phyloP scores from a whole-genome alignment of 2,888 invertebrate species.

The Vanessa cardui region DNA sequence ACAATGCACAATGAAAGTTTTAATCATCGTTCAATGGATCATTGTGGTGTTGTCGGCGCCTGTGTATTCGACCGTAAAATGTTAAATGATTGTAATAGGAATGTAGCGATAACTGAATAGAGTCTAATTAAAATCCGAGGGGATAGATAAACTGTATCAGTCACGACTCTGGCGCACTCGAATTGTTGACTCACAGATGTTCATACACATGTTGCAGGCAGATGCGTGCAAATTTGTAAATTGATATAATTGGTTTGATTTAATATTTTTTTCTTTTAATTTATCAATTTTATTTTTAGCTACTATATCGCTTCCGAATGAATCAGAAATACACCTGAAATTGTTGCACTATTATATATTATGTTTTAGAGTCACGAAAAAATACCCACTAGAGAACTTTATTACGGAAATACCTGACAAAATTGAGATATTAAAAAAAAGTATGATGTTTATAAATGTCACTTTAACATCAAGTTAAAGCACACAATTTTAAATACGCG shows the following conservation, averaged over 20 bases:
- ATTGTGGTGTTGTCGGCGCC: slow-evolving; percentile 58
- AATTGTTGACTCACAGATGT: slow-evolving; percentile 68
- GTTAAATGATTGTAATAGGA: slow-evolving; percentile 68
- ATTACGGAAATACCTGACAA: no score
- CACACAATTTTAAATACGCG: no score
- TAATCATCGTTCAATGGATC: slow-evolving; percentile 60
- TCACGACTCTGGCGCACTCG: slow-evolving; percentile 60
- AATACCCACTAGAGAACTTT: no score
- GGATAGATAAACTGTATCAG: slow-evolving; percentile 63
- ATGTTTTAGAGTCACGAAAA: no score
- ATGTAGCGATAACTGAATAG: slow-evolving; percentile 75
- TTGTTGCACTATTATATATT: no score
- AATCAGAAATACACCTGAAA: no score
- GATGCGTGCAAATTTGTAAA: slow-evolving; percentile 63
- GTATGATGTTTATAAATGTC: no score
- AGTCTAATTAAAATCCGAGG: slow-evolving; percentile 72
- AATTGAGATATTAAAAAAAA: no score
- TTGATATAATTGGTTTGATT: slow-evolving; percentile 46
- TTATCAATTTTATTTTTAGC: background rate
- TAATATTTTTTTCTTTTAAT: slow-evolving; percentile 14
- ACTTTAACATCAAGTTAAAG: no score
- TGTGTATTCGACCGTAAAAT: slow-evolving; percentile 63
- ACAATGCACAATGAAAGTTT: slow-evolving; percentile 48
- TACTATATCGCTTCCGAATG: no score
- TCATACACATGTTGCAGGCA: slow-evolving; percentile 63